phyloP scores from a whole-genome alignment of 2,888 invertebrate species.

The Aproaerema taeniolella region DNA sequence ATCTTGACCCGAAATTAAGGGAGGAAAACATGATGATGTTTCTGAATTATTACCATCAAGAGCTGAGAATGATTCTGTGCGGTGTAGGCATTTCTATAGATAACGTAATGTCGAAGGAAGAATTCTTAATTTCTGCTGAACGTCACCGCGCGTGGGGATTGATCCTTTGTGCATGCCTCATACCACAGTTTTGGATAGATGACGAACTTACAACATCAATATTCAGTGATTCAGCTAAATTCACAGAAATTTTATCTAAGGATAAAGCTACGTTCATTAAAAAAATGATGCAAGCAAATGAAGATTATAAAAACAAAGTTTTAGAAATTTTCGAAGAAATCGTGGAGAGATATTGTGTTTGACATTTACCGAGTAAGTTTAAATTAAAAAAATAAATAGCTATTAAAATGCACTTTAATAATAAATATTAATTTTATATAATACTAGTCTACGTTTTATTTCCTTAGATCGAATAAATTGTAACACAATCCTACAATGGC shows the following conservation, averaged over 20 bases:
- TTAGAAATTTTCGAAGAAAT: slow-evolving; percentile 76
- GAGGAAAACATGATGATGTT: slow-evolving; percentile 64
- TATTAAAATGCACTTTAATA: too few relatives aligned
- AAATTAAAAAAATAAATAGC: not conserved
- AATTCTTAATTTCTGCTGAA: slow-evolving; percentile 60
- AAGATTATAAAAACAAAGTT: slow-evolving; percentile 65
- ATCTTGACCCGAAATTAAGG: slow-evolving; percentile 65
- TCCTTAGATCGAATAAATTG: slow-evolving; percentile 3
- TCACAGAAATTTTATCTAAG: slow-evolving; percentile 70
- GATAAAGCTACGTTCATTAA: slow-evolving; percentile 74
- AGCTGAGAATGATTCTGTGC: slow-evolving; percentile 55
- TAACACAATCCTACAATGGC: too few relatives aligned
- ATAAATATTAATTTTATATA: too few relatives aligned
- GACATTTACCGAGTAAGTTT: not conserved
- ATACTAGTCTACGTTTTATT: too few relatives aligned
- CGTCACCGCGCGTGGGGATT: slow-evolving; percentile 73
- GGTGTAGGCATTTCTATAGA: slow-evolving; percentile 49
- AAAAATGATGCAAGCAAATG: slow-evolving; percentile 70
- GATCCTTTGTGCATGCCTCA: slow-evolving; percentile 73
- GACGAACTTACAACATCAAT: slow-evolving; percentile 60
- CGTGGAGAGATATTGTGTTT: slow-evolving; percentile 58
- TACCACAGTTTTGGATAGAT: slow-evolving; percentile 72
- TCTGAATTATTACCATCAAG: slow-evolving; percentile 75
- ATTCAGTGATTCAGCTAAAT: slow-evolving; percentile 66
- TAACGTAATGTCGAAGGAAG: slow-evolving; percentile 49